Evolutionary conservation across 2,888 invertebrate genomes (phyloP), one percentile per base, ranked within the genome.

Genomic region (Lasioglossum figueresi): DNA sequence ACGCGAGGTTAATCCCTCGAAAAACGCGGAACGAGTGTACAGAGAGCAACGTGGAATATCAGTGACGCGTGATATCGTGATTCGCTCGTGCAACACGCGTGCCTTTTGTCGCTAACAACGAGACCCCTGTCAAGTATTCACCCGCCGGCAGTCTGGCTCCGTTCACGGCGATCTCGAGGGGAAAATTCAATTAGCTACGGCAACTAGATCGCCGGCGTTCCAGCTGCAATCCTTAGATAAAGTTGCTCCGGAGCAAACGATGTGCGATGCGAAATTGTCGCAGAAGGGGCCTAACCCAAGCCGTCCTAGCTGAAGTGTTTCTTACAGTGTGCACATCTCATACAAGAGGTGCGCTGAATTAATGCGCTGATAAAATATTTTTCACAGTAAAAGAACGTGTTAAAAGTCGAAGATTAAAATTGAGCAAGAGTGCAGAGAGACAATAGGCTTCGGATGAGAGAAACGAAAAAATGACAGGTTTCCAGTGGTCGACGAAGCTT

Each of bases 101-200:
- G 85, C 84, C 87, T 90, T 92, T 92, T 91, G 91, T 93, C 93
- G 88, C 88, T 89, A 91, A 92, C 93, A 93, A 93, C 88, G 92
- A 87, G 88, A 84, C 91, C 88, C 91, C 92, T 93, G 92, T 93
- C 82, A 80, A 52, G 79, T 80, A 80, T 71, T 76, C 85, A 76
- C 81, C 72, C 52, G n/a, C 66, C 68, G 37, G 10, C 75, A 70
- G 84, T 86, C 88, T 84, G 88, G 80, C 85, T 87, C 80, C 82
- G 83, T 81, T 87, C 84, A 75, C 80, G 85, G 63, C 82, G 87
- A 92, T 86, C 84, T 90, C 90, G 87, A 91, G 93, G 87, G 91
- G 92, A 93, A 93, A 93, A 93, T 93, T 92, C 89, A 93, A 93
- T 93, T 93, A 92, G 87, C 79, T 68, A 12, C 77, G 85, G 81